A percentile compares a stretch with the other conserved stretches of the same genome.
Evolutionary conservation across 2,888 invertebrate species (phyloP).

Genomic region (Agrochola litura): DNA sequence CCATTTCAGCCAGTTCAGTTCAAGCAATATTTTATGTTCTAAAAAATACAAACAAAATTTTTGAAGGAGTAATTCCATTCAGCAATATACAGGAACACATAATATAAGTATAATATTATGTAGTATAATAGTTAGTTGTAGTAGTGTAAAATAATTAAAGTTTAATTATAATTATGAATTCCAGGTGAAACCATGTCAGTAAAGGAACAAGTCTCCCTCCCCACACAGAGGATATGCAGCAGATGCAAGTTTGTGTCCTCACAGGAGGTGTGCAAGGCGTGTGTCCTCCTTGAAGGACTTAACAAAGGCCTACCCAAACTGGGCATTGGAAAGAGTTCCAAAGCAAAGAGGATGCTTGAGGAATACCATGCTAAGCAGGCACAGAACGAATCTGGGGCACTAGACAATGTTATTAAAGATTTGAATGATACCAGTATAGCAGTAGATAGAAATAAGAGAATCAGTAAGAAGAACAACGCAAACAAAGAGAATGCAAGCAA

Average conservation of each 20-base stretch:
- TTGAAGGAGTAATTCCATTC: too few species aligned
- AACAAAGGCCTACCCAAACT: slow-evolving; percentile 97
- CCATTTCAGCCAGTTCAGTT: too few species aligned
- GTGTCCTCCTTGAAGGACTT: slow-evolving; percentile 98
- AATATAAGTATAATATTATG: too few species aligned
- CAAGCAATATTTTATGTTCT: too few species aligned
- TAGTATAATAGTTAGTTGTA: too few species aligned
- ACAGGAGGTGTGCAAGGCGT: slow-evolving; percentile 98
- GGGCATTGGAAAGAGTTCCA: slow-evolving; percentile 97
- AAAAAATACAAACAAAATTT: too few species aligned
- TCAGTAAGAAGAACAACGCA: slow-evolving; percentile 63
- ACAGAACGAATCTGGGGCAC: slow-evolving; percentile 50
- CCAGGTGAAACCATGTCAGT: slow-evolving; percentile 96
- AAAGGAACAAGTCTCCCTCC: slow-evolving; percentile 95
- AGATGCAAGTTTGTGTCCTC: slow-evolving; percentile 98
- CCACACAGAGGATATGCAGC: slow-evolving; percentile 94
- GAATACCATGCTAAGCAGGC: slow-evolving; percentile 85
- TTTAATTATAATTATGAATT: slow-evolving; percentile 63
- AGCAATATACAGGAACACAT: too few species aligned
- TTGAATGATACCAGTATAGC: slow-evolving; percentile 72
- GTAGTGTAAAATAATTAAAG: too few species aligned
- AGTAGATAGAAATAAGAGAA: slow-evolving; percentile 65
- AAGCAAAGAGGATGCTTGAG: slow-evolving; percentile 92
- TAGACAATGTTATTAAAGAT: slow-evolving; percentile 73
- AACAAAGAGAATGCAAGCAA: slow-evolving; percentile 48